These are phyloP conservation scores for Drosophila dunni DNA, from an alignment of 1,140 invertebrate species.

Conservation along the genomic window DNA sequence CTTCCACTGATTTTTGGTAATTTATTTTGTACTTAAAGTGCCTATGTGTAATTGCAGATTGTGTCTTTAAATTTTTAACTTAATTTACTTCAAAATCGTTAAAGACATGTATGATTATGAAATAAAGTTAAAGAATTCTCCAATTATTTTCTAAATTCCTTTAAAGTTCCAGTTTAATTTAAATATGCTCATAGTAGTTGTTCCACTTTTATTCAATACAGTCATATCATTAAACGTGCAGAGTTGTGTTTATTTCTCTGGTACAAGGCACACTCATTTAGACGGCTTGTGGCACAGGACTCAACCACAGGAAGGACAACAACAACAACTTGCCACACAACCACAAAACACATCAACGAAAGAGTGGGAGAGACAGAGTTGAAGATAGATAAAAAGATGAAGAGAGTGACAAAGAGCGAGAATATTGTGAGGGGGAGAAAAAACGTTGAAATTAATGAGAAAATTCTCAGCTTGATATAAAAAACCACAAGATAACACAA, in stretches of 20 bases:
- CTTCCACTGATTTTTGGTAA: conserved; percentile 46
- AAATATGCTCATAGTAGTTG: background rate
- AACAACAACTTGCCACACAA: conserved; percentile 51
- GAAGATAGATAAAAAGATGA: background rate
- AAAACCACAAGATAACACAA: conserved; percentile 78
- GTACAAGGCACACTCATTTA: conserved; percentile 34
- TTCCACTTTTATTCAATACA: conserved; percentile 9
- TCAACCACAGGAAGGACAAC: conserved; percentile 26
- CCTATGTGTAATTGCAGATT: conserved; percentile 39
- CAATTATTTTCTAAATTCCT: no score
- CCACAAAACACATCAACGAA: conserved; percentile 75
- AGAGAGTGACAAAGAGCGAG: background rate
- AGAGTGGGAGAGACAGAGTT: background rate
- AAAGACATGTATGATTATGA: no score
- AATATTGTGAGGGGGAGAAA: conserved; percentile 17
- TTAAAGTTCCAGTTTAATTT: no score
- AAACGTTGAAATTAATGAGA: conserved; percentile 82
- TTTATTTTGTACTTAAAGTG: conserved; percentile 10
- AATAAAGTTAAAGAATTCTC: background rate
- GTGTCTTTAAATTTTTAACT: background rate
- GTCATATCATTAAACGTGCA: conserved; percentile 42
- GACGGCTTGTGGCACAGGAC: conserved; percentile 24
- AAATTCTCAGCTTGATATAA: conserved; percentile 77
- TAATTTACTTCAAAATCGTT: background rate
- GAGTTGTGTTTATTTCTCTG: conserved; percentile 24